A percentile compares a stretch with the other conserved stretches of the same genome.
phyloP scores from a whole-genome alignment of 2,888 invertebrate genomes.

The Cecidostiba fungosa region DNA sequence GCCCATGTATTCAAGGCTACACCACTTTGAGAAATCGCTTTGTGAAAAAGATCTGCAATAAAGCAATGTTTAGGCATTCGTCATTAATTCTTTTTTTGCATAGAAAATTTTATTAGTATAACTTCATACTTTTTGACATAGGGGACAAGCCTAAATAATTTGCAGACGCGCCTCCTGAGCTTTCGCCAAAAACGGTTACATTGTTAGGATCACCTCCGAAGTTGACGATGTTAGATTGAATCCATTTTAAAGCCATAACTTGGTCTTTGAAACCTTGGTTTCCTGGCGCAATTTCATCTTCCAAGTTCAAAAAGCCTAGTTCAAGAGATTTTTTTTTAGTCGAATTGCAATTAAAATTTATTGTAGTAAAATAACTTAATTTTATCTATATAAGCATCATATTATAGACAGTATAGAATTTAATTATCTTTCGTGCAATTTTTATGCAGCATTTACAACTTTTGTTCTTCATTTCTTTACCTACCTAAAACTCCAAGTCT shows the following conservation, averaged over 20 bases:
- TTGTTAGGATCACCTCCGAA: conserved; percentile 71
- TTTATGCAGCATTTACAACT: neutral
- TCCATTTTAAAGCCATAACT: conserved; percentile 70
- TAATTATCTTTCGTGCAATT: too few species aligned
- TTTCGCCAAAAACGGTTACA: conserved; percentile 73
- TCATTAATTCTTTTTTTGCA: neutral
- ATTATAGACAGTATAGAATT: too few species aligned
- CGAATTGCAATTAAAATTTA: neutral
- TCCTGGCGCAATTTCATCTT: conserved; percentile 68
- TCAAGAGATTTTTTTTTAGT: neutral
- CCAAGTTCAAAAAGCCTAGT: conserved; percentile 73
- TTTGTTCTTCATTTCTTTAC: neutral
- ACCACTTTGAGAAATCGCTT: conserved; percentile 73
- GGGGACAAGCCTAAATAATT: conserved; percentile 69
- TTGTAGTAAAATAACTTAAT: too few species aligned
- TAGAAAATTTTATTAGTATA: neutral
- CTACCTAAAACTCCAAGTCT: conserved; percentile 66
- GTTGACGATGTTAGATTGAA: conserved; percentile 67
- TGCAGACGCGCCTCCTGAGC: conserved; percentile 69
- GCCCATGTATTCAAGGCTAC: conserved; percentile 69
- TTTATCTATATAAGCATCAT: too few species aligned
- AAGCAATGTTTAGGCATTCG: neutral
- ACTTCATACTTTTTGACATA: conserved; percentile 61
- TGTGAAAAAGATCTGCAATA: conserved; percentile 72
- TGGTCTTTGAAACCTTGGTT: conserved; percentile 73